Evolutionary conservation across 92 coral and sea anemone genomes (phyloP).

Genomic region (Umimayanthus kanabou): DNA sequence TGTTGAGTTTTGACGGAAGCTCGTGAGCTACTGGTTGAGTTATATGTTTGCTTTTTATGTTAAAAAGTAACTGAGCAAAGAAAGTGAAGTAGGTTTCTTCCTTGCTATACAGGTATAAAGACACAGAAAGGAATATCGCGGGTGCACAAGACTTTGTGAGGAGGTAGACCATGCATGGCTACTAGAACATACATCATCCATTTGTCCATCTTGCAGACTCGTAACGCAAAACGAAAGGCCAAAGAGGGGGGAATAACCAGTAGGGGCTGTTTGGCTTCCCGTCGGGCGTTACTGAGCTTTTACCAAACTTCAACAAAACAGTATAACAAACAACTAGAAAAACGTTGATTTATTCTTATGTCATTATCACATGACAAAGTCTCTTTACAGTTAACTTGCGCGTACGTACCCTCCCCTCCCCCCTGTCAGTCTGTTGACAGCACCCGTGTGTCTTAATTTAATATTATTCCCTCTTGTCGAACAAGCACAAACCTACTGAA

Average conservation of each 20-base stretch:
- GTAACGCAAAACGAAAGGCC: too few species aligned
- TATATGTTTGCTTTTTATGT: too few species aligned
- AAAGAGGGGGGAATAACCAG: not conserved
- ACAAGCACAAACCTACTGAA: not conserved
- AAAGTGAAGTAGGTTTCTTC: too few species aligned
- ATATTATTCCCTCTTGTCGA: not conserved
- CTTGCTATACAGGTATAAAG: too few species aligned
- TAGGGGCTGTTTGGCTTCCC: not conserved
- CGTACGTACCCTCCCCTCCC: not conserved
- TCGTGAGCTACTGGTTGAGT: too few species aligned
- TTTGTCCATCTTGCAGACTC: too few species aligned
- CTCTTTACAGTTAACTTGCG: not conserved
- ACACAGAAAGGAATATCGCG: too few species aligned
- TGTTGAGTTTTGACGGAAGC: too few species aligned
- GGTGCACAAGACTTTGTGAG: too few species aligned
- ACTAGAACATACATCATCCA: too few species aligned
- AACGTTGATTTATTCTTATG: constrained; percentile 19
- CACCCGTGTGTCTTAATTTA: not conserved
- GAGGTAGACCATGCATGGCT: too few species aligned
- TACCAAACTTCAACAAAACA: not conserved
- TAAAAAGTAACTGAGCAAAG: too few species aligned
- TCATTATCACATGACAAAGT: not conserved
- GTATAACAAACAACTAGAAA: not conserved
- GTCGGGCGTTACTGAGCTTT: not conserved
- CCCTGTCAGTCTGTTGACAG: not conserved